phyloP scores from a whole-genome alignment of 2,888 invertebrate species.

The Tetanocera ferruginea region DNA sequence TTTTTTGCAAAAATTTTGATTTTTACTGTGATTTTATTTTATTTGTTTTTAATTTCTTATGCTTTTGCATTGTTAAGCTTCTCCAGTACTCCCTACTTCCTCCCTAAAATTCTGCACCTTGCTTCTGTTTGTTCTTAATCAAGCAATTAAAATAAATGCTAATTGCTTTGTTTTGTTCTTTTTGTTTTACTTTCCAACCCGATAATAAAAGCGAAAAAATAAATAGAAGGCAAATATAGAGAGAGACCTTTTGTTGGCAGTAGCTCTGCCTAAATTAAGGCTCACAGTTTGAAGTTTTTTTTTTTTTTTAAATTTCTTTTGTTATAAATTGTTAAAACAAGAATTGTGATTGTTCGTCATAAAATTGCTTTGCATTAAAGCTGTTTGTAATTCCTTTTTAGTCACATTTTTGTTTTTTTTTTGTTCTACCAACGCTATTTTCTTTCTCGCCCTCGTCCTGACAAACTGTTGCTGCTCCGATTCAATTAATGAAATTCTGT shows the following conservation, averaged over 20 bases:
- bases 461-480: conserved; percentile 4
- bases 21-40: conserved; percentile 9
- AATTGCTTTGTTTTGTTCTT: conserved; percentile 32
- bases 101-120: background rate
- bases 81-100: background rate
- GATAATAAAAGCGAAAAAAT: background rate
- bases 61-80: background rate
- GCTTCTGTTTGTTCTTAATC: background rate
- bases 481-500: background rate
- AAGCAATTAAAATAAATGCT: conserved; percentile 9
- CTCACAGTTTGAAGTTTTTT: no score
- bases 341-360: no score
- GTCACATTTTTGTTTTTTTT: background rate
- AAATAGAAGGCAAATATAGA: no score
- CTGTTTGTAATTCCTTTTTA: background rate
- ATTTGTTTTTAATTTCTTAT: background rate
- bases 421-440: background rate
- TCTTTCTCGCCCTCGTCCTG: no score
- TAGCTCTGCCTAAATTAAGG: no score
- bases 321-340: no score
- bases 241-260: no score
- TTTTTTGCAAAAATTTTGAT: background rate
- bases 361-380: no score
- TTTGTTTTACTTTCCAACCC: background rate
- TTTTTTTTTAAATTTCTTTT: no score